Evolutionary conservation across 2,113 vertebrate species (phyloP).

Genomic region (Shinisaurus crocodilurus): DNA sequence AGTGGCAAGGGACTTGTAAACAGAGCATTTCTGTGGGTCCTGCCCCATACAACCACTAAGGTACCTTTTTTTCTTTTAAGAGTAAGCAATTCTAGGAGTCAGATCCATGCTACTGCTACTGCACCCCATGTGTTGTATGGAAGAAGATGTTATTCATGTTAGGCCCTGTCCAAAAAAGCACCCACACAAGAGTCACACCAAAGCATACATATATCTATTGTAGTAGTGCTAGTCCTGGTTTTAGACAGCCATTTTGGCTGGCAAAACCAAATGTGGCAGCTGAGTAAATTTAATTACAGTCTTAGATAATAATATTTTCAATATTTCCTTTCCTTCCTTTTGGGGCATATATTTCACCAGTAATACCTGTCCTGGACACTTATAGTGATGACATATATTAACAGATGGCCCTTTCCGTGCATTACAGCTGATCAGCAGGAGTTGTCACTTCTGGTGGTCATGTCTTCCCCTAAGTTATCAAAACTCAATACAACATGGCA

Average conservation of each 20-base stretch:
- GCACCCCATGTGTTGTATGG: neutral
- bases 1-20: neutral
- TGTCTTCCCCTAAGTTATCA: constrained; percentile 56
- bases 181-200: neutral
- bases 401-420: constrained; percentile 56
- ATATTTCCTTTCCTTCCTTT: constrained; percentile 59
- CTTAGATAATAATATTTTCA: constrained; percentile 68
- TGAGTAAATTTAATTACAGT: constrained; percentile 69
- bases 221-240: neutral
- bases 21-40: neutral
- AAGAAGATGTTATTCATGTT: neutral
- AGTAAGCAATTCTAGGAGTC: neutral
- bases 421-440: constrained; percentile 58
- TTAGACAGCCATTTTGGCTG: neutral
- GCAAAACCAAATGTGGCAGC: neutral
- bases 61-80: neutral
- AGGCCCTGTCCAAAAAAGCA: neutral
- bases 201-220: neutral
- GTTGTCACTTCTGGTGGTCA: constrained; percentile 62
- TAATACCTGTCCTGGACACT: constrained; percentile 62
- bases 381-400: constrained; percentile 62
- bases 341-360: neutral
- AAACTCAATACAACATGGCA: constrained; percentile 45
- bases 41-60: too few relatives aligned
- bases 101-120: neutral